Percentiles rank a stretch among this genome's conserved stretches.
phyloP scores from a whole-genome alignment of 2,113 vertebrate species.

The Rana temporaria region DNA sequence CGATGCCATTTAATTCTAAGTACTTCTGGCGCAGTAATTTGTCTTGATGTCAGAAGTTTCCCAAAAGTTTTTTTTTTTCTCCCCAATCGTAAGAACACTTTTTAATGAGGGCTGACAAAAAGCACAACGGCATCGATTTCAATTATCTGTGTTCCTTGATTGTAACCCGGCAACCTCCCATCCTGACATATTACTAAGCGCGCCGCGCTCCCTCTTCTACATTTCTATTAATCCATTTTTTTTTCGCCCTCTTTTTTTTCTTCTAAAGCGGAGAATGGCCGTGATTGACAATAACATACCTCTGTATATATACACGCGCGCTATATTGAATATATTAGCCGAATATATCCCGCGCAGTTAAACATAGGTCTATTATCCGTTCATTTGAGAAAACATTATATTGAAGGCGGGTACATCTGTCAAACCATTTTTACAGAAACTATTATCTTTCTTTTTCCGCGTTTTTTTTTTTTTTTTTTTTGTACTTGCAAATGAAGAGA shows the following conservation, averaged over 20 bases:
- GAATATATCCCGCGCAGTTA: conserved; percentile 21
- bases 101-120: conserved; percentile 75
- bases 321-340: conserved; percentile 24
- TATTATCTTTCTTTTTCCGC: conserved; percentile 35
- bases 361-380: conserved; percentile 35
- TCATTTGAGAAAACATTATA: conserved; percentile 47
- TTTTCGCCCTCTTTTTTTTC: no score
- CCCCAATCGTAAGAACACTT: conserved; percentile 57
- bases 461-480: no score
- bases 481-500: conserved; percentile 45
- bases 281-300: conserved; percentile 42
- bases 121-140: conserved; percentile 73
- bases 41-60: conserved; percentile 79
- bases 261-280: background rate
- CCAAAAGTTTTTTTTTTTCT: conserved; percentile 71
- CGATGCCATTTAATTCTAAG: conserved; percentile 76
- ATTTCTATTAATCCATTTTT: conserved; percentile 14
- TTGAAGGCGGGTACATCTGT: conserved; percentile 46
- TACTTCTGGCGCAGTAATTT: conserved; percentile 75
- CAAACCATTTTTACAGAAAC: conserved; percentile 46
- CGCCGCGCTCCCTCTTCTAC: background rate
- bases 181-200: conserved; percentile 63
- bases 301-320: conserved; percentile 34
- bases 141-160: conserved; percentile 70
- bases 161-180: conserved; percentile 63